Base-by-base conservation (phyloP, 2,888 invertebrate species). In the Mythimna vitellina region DNA sequence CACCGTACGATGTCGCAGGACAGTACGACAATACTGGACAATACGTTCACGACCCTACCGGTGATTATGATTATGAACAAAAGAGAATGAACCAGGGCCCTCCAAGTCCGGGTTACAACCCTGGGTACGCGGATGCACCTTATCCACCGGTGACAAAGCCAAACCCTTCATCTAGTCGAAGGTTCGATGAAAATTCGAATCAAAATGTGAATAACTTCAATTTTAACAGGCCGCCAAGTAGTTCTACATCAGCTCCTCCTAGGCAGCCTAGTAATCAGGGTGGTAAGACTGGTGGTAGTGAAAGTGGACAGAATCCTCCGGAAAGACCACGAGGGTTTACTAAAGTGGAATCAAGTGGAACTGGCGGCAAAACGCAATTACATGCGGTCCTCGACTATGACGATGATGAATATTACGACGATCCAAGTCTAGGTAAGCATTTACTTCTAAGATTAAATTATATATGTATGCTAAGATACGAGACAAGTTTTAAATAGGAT, bases 311-410 rank as follows among this genome's bases (percentile, higher is more conserved):
- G 80, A 80, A 89, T 25, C 96, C 95, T 78, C 96, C 96, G 1
- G 96, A 96, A 70, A 95, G 97, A 78, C 97, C 97, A 49, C 97
- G 97, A 5, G 97, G 97, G 8, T 97, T 97, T 88, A 97, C 97
- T 20, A 97, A 97, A 86, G 97, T 97, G 58, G 96, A 96, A 87
- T 90, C 93, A 7, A 97, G 97, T 78, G 95, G 96, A 1, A 95
- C 93, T 74, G 97, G 94, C 86, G 94, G 95, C 22, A 97, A 97
- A 89, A 97, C 97, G 2, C 97, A 97, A 84, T 93, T 98, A 73
- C 98, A 98, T 90, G 97, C 98, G 6, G 97, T 98, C 32, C 95
- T 98, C 65, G 98, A 98, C 90, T 98, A 98, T 87, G 97, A 90
- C 20, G 90, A 97, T 53, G 90, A 97, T 84, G 91, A 94, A 58